Conservation (phyloP, 2,797 vertebrate species). For the Cygnus olor region DNA sequence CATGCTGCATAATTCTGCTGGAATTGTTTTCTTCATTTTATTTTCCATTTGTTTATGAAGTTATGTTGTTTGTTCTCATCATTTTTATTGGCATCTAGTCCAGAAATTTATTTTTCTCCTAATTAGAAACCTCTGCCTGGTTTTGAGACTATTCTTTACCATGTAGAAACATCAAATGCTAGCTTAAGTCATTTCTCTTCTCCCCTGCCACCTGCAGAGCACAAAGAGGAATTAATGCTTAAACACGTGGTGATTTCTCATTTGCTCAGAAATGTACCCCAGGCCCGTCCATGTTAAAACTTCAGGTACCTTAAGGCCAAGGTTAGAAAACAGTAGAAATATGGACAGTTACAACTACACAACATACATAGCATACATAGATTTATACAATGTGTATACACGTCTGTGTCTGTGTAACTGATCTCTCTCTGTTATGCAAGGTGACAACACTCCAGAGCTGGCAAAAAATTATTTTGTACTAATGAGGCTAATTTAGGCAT, state of each 20-base stretch:
- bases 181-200: not conserved
- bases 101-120: not conserved
- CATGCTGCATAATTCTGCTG: not conserved
- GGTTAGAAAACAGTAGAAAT: not conserved
- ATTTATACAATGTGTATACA: fast-evolving
- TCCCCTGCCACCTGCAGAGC: not conserved
- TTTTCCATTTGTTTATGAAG: not conserved
- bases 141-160: not conserved
- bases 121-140: not conserved
- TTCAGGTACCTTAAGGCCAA: not conserved
- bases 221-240: not conserved
- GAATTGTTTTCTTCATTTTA: not conserved
- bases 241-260: not conserved
- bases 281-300: not conserved
- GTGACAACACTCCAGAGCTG: not conserved
- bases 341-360: not conserved
- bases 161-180: not conserved
- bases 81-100: not conserved
- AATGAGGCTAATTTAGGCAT: not conserved
- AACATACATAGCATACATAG: not conserved
- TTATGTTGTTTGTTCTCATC: not conserved
- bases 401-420: not conserved
- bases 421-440: not conserved
- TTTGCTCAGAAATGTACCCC: not conserved
- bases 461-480: not conserved